Evolutionary conservation across 2,113 vertebrate genomes (phyloP).

Genomic region (Calonectris borealis): DNA sequence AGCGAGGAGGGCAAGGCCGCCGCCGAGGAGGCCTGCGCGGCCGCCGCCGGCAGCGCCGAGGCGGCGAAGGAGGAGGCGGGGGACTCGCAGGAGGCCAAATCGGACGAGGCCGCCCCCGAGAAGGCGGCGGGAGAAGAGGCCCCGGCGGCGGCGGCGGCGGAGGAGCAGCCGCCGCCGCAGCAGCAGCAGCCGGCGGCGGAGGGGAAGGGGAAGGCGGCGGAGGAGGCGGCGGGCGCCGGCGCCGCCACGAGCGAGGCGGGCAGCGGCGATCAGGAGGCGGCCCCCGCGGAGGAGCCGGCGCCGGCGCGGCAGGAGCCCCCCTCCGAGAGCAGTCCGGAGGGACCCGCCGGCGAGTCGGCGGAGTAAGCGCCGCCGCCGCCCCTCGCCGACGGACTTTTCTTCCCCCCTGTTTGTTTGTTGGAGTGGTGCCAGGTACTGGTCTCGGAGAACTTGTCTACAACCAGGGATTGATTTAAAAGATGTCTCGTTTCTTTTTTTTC

Average conservation of each 20-base stretch:
- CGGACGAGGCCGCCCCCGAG: conserved; percentile 70
- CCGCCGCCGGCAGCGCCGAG: conserved; percentile 49
- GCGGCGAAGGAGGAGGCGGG: conserved; percentile 72
- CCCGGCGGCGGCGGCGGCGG: conserved; percentile 25
- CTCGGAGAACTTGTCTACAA: conserved; percentile 92
- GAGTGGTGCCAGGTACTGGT: conserved; percentile 90
- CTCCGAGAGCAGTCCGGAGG: conserved; percentile 82
- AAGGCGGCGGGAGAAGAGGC: conserved; percentile 76
- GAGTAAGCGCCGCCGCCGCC: conserved; percentile 75
- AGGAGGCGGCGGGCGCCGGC: conserved; percentile 47
- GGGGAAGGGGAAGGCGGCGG: conserved; percentile 64
- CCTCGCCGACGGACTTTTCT: conserved; percentile 73
- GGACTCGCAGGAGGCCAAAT: conserved; percentile 71
- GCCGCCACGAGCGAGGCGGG: neutral
- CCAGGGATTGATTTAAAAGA: conserved; percentile 94
- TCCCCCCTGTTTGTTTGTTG: conserved; percentile 86
- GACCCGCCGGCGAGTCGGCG: conserved; percentile 73
- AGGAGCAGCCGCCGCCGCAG: conserved; percentile 47
- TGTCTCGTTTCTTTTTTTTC: conserved; percentile 69
- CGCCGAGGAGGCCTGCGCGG: conserved; percentile 60
- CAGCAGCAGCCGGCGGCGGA: conserved; percentile 47
- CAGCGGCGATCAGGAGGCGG: conserved; percentile 36
- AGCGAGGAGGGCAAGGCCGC: conserved; percentile 53
- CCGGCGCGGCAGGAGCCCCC: conserved; percentile 78
- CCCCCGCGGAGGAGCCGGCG: conserved; percentile 77